Percentiles rank a stretch among this genome's conserved stretches.
Conservation (phyloP, 2,113 vertebrate genomes). For the Crotalus tigris region DNA sequence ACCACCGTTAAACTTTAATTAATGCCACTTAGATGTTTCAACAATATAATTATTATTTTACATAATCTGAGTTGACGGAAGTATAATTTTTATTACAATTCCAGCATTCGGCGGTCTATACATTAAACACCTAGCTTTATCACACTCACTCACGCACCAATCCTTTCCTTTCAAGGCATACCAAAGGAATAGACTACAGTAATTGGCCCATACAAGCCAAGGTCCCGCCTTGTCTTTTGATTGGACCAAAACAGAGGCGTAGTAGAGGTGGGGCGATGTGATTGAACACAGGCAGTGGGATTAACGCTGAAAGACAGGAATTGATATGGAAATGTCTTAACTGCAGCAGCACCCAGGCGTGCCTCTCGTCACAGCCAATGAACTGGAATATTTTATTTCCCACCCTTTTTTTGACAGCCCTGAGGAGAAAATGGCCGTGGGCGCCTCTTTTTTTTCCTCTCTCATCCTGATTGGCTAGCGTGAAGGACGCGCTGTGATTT, state of each 20-base stretch:
- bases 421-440: background rate
- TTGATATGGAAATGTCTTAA: too few relatives aligned
- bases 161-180: background rate
- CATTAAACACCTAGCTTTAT: background rate
- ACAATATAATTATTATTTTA: background rate
- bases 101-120: background rate
- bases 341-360: background rate
- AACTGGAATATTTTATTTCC: background rate
- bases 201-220: background rate
- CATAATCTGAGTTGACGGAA: background rate
- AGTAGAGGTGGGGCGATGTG: background rate
- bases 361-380: constrained; percentile 6
- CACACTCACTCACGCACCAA: background rate
- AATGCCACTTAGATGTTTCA: background rate
- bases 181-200: background rate
- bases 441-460: background rate
- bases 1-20: background rate
- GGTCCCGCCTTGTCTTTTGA: background rate
- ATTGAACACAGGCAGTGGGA: fast-evolving
- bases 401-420: background rate
- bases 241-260: background rate
- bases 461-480: constrained; percentile 30
- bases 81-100: background rate
- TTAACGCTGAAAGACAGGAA: background rate
- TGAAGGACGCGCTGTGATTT: constrained; percentile 62